Evolutionary conservation across 1,140 invertebrate species (phyloP), one percentile per base, ranked within the genome.

Genomic region (Zaprionus vittiger): DNA sequence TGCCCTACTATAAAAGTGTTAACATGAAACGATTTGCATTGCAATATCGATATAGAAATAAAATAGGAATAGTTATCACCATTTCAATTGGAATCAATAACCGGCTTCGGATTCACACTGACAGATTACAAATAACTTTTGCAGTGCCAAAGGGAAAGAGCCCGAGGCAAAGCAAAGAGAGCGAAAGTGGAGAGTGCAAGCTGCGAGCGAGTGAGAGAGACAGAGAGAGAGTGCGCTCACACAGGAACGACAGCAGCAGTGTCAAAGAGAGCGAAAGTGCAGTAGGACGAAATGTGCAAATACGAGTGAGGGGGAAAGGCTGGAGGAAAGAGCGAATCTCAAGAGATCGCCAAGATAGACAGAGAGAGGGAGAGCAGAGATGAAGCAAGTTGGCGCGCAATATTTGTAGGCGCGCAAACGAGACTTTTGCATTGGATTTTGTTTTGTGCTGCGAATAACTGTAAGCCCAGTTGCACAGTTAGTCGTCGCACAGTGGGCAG

Each of bases 11-110:
- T 57, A 49, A 64, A 71, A 67, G 56, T 63, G 80, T 80, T 81
- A 62, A 79, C 67, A 79, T 52, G 44, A 79, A 76, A 61, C 38
- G 26, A 79, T 81, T 81, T 81, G 68, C 77, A 79, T 79, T 14
- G 17, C 6, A 22, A 57, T 54, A 75, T 81, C 64, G 75, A 79
- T 56, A 77, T 41, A 66, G n/a, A 17, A 28, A 55, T 44, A 34
- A 56, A 61, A 41, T 62, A 61, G 22, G 14, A 63, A 49, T 28
- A 28, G 22, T 26, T 28, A 26, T 22, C 41, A 4, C 28, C 41
- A 59, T 62, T 55, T 44, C 17, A 77, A 77, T 49, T 64, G 31
- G 17, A 70, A 63, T 77, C 62, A 70, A 74, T 64, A 69, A 69
- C 47, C 41, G 41, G 37, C 47, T 77, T 34, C 41, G 34, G 28